Evolutionary conservation across 2,113 vertebrate species (phyloP).

Genomic region (Brachirus orientalis): DNA sequence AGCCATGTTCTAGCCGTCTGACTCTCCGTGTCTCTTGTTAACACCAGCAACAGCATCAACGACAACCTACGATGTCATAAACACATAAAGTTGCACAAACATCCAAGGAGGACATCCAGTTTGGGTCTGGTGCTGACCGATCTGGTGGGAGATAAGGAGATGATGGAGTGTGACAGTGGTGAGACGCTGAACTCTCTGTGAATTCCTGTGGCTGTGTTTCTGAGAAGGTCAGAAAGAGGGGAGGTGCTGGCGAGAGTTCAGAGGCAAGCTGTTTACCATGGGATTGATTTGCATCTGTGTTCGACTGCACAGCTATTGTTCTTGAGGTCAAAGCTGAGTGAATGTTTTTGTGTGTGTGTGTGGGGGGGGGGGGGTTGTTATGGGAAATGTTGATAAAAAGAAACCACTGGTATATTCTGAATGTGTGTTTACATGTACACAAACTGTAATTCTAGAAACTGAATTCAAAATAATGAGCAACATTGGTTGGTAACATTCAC

Average conservation of each 20-base stretch:
- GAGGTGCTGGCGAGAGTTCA: constrained; percentile 24
- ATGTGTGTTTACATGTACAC: neutral
- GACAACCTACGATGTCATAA: constrained; percentile 77
- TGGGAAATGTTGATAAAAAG: neutral
- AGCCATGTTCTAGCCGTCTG: constrained; percentile 27
- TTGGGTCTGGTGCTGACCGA: constrained; percentile 57
- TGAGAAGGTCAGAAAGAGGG: constrained; percentile 33
- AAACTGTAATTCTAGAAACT: neutral
- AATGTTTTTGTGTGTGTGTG: constrained; percentile 23
- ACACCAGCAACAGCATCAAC: constrained; percentile 66
- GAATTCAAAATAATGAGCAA: too few relatives aligned
- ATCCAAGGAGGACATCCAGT: constrained; percentile 65
- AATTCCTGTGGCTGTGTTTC: constrained; percentile 56
- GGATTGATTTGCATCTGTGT: constrained; percentile 40
- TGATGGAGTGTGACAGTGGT: constrained; percentile 55
- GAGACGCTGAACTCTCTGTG: constrained; percentile 42
- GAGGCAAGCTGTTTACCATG: constrained; percentile 37
- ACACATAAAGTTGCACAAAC: constrained; percentile 79
- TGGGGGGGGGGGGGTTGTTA: constrained; percentile 1
- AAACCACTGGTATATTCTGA: neutral
- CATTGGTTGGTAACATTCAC: too few relatives aligned
- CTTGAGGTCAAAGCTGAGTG: constrained; percentile 30
- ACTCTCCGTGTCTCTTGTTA: constrained; percentile 54
- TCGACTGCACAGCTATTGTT: constrained; percentile 37
- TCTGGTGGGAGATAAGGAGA: constrained; percentile 69